Conservation (phyloP, 2,888 invertebrate species). For the Andrena chrysosceles region DNA sequence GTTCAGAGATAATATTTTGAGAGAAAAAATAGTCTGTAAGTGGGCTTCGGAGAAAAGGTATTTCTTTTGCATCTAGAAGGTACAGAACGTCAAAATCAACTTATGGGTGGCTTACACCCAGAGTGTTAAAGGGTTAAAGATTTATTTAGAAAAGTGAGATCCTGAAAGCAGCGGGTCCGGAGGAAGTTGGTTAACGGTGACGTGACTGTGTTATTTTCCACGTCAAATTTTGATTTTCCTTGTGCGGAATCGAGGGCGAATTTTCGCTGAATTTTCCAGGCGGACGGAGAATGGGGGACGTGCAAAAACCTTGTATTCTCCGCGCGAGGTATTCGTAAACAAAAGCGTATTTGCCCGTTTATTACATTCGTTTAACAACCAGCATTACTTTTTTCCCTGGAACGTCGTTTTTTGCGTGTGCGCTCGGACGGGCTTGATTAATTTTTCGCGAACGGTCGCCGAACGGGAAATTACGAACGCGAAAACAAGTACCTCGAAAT, state of each 20-base stretch:
- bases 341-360: constrained; percentile 45
- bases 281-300: too few species aligned
- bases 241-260: background rate
- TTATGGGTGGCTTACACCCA: too few species aligned
- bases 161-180: too few species aligned
- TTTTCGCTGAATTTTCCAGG: constrained; percentile 4
- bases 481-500: background rate
- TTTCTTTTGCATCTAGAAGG: too few species aligned
- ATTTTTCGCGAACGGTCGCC: constrained; percentile 13
- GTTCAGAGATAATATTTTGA: too few species aligned
- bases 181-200: constrained; percentile 24
- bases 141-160: too few species aligned
- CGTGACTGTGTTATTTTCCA: background rate
- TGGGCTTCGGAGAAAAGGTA: too few species aligned
- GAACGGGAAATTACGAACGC: background rate
- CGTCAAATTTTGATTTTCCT: background rate
- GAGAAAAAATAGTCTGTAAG: too few species aligned
- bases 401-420: background rate
- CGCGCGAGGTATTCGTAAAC: constrained; percentile 21
- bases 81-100: too few species aligned
- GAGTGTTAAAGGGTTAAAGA: too few species aligned
- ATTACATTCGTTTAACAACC: constrained; percentile 32
- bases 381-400: background rate
- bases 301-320: constrained; percentile 24
- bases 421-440: constrained; percentile 16